Evolutionary conservation across 2,888 invertebrate species (phyloP).

Genomic region (Arge pagana): DNA sequence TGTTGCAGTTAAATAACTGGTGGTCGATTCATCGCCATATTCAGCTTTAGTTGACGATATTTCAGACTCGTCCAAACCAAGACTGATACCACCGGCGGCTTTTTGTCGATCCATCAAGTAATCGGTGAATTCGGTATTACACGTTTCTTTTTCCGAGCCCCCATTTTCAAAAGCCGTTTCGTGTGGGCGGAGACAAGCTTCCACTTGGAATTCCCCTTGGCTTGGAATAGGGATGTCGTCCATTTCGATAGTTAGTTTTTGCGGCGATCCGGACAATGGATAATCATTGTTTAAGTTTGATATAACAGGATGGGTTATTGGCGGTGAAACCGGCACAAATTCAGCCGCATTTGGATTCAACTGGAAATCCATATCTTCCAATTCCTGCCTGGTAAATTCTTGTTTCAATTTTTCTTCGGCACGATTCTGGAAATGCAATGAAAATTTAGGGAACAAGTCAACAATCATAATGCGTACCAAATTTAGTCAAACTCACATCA

Average conservation of each 20-base stretch:
- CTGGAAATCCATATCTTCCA: conserved; percentile 70
- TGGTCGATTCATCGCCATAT: conserved; percentile 60
- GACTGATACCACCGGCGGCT: conserved; percentile 50
- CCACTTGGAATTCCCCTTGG: conserved; percentile 68
- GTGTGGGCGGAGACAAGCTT: conserved; percentile 67
- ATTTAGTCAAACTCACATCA: conserved; percentile 41
- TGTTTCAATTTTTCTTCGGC: conserved; percentile 28
- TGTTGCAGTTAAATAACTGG: conserved; percentile 46
- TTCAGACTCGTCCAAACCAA: conserved; percentile 58
- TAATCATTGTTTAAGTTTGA: conserved; percentile 39
- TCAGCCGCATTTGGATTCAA: conserved; percentile 86
- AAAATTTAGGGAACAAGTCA: too few species aligned
- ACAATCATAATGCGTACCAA: too few species aligned
- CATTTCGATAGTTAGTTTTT: conserved; percentile 66
- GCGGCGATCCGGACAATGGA: conserved; percentile 66
- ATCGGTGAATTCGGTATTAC: conserved; percentile 25
- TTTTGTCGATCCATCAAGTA: conserved; percentile 27
- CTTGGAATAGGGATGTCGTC: conserved; percentile 66
- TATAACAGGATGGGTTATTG: conserved; percentile 60
- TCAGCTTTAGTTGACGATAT: conserved; percentile 61
- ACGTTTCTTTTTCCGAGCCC: conserved; percentile 55
- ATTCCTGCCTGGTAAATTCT: conserved; percentile 4
- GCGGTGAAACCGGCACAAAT: conserved; percentile 74
- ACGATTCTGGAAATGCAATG: conserved; percentile 36
- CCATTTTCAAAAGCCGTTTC: conserved; percentile 61